Base-by-base conservation (phyloP, 2,113 vertebrate genomes). In the Mastomys coucha region DNA sequence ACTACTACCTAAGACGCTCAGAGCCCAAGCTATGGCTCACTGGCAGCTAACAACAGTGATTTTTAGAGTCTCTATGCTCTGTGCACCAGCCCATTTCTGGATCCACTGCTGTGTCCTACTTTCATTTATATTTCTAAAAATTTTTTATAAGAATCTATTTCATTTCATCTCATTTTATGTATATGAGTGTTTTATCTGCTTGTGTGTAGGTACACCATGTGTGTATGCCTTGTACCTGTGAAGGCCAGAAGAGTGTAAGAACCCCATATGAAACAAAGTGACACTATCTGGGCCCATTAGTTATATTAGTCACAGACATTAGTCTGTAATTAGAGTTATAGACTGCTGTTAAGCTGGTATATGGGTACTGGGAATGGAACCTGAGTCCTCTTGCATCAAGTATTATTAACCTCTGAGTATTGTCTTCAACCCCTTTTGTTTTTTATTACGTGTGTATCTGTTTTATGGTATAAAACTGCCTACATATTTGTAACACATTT, bases 401-500 rank as follows among this genome's bases (percentile, higher is more conserved):
- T 26, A 20, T 14, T 39, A 56, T 42, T 39, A 60, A 82, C 45
- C 26, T 36, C 56, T 26, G 11, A 82, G 53, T 39, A n/a, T 39
- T 60, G 56, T 39, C 56, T 58, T 36, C 36, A 60, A 39, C n/a
- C 24, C 26, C 5, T 87, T 78, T 92, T 53, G 67, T 20, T 86
- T 86, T 78, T 87, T 84, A 91, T 87, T 86, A 85, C 91, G 42
- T 77, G 1, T 14, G 13, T 92, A 89, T 81, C 26, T 58, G 26
- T n/a, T 63, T 73, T 67, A 82, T 81, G 31, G 42, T 88, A 56
- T 22, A 95, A 31, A 89, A 82, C 24, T 86, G 16, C 93, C 45
- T 75, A 31, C 4, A 75, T 93, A 67, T 94, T 75, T 91, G 60
- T 58, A 75, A 94, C 26, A 88, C 14, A 33, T 84, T 53, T 95